A percentile compares a stretch with the other conserved stretches of the same genome.
Conservation (phyloP, 2,797 vertebrate species). For the Thalassophryne amazonica region DNA sequence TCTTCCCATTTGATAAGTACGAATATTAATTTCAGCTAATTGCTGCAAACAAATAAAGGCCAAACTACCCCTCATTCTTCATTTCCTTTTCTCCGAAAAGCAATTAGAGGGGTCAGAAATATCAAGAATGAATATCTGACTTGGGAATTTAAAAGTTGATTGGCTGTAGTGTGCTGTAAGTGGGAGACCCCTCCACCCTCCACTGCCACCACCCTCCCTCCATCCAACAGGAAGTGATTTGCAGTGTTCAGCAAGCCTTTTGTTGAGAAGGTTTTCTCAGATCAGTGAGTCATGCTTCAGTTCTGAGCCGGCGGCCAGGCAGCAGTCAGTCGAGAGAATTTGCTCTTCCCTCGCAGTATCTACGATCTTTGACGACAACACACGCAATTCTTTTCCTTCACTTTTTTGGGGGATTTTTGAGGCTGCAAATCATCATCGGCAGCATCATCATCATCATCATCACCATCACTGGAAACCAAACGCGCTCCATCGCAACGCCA, state of each 20-base stretch:
- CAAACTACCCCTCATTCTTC: slow-evolving; percentile 22
- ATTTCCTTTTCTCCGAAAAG: slow-evolving; percentile 46
- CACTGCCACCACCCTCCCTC: too few species aligned
- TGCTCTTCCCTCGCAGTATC: slow-evolving; percentile 63
- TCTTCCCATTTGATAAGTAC: background rate
- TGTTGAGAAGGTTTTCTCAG: slow-evolving; percentile 98
- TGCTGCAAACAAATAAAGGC: slow-evolving; percentile 11
- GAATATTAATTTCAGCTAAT: background rate
- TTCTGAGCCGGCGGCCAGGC: slow-evolving; percentile 91
- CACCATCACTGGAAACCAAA: slow-evolving; percentile 54
- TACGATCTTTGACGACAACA: slow-evolving; percentile 65
- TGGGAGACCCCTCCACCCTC: slow-evolving; percentile 85
- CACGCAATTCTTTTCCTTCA: slow-evolving; percentile 65
- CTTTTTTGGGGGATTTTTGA: slow-evolving; percentile 53
- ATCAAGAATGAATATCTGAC: slow-evolving; percentile 79
- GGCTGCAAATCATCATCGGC: slow-evolving; percentile 31
- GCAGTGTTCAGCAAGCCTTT: slow-evolving; percentile 98
- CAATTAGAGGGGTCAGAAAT: slow-evolving; percentile 51
- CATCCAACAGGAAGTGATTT: slow-evolving; percentile 98
- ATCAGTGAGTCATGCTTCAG: slow-evolving; percentile 98
- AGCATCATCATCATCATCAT: slow-evolving; percentile 30
- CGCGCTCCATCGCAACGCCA: slow-evolving; percentile 55
- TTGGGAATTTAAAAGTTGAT: slow-evolving; percentile 92
- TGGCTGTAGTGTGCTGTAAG: slow-evolving; percentile 92
- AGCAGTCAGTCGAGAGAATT: slow-evolving; percentile 67